A percentile compares a stretch with the other conserved stretches of the same genome.
Conservation (phyloP, 2,888 invertebrate genomes). For the Ennomos fuscantarius region DNA sequence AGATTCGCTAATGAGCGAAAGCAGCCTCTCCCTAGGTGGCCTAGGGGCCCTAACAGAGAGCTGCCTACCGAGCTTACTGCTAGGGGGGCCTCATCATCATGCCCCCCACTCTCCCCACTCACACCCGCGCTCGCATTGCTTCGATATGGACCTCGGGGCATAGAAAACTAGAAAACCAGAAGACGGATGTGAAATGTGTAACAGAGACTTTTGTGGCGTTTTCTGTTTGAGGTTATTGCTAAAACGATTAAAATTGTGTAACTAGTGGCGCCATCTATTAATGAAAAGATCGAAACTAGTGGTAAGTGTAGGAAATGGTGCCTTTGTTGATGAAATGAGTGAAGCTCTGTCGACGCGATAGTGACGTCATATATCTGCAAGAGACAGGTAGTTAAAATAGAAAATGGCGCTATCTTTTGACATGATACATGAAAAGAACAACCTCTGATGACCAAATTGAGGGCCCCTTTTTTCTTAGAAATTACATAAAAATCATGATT, state of each 20-base stretch:
- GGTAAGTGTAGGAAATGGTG: not conserved
- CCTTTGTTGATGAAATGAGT: constrained; percentile 1
- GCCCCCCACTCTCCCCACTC: constrained; percentile 76
- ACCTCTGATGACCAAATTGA: too few relatives aligned
- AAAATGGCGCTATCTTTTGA: too few relatives aligned
- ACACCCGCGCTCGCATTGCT: constrained; percentile 70
- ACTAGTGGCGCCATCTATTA: constrained; percentile 3
- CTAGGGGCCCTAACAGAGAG: constrained; percentile 56
- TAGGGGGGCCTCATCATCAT: constrained; percentile 71
- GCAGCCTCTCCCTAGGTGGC: constrained; percentile 50
- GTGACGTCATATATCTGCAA: not conserved
- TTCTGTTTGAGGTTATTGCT: not conserved
- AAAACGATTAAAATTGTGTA: too few relatives aligned
- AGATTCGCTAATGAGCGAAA: constrained; percentile 60
- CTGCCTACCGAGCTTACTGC: constrained; percentile 63
- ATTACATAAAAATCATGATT: too few relatives aligned
- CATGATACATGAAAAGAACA: too few relatives aligned
- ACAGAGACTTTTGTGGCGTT: not conserved
- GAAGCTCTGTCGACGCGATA: not conserved
- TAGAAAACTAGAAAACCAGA: constrained; percentile 25
- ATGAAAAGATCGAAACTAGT: not conserved
- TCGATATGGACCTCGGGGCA: constrained; percentile 78
- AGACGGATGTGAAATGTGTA: not conserved
- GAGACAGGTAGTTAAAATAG: not conserved
- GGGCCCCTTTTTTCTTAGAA: too few relatives aligned